Percentiles rank a stretch among this genome's conserved stretches.
Evolutionary conservation across 2,888 invertebrate species (phyloP).

Genomic region (Dynastes tityus): DNA sequence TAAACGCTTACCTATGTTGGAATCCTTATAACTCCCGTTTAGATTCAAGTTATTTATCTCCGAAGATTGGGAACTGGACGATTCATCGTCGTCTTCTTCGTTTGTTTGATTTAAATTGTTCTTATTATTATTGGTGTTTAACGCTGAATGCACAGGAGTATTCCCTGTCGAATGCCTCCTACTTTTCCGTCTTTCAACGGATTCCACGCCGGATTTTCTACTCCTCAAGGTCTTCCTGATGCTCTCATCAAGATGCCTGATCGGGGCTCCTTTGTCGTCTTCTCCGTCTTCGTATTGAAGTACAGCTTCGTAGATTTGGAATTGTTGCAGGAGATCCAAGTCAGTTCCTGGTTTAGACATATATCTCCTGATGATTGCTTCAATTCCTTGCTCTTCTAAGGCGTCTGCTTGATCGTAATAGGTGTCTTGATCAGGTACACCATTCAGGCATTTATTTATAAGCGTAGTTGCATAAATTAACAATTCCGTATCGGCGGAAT

Average conservation of each 20-base stretch:
- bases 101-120: constrained; percentile 60
- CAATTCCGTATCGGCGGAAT: constrained; percentile 96
- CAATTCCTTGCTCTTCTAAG: constrained; percentile 95
- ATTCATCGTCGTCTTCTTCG: constrained; percentile 72
- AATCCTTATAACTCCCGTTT: constrained; percentile 75
- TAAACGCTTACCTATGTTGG: constrained; percentile 70
- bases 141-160: constrained; percentile 69
- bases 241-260: constrained; percentile 78
- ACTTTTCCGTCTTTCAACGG: constrained; percentile 84
- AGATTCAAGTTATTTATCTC: constrained; percentile 72
- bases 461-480: constrained; percentile 96
- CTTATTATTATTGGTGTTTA: constrained; percentile 60
- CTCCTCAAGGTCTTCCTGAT: constrained; percentile 83
- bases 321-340: constrained; percentile 92
- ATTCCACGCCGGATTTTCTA: constrained; percentile 76
- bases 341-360: constrained; percentile 95
- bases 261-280: constrained; percentile 76
- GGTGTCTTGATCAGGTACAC: constrained; percentile 94
- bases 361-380: constrained; percentile 88
- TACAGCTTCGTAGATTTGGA: constrained; percentile 96
- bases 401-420: constrained; percentile 98
- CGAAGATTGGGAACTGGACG: constrained; percentile 77
- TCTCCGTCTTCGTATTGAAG: constrained; percentile 91
- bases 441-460: constrained; percentile 95
- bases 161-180: constrained; percentile 83